Evolutionary conservation across 2,113 vertebrate species (phyloP).

Genomic region (Thinocorus orbignyianus): DNA sequence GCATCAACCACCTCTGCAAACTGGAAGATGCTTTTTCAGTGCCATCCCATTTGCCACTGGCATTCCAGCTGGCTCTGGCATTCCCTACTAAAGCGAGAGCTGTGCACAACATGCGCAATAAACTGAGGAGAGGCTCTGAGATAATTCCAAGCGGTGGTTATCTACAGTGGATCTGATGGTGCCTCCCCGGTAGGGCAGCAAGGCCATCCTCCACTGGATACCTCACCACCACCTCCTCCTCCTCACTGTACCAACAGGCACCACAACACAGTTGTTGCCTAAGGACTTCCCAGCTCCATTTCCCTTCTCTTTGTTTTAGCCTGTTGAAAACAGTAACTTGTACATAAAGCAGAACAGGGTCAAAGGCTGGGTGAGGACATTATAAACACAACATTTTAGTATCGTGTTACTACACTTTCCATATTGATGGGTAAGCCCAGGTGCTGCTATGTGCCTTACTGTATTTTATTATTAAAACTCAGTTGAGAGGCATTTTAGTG

Average conservation of each 20-base stretch:
- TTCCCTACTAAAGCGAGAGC: background rate
- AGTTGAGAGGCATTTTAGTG: constrained; percentile 8
- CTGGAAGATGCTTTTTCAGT: background rate
- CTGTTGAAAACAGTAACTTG: background rate
- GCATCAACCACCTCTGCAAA: background rate
- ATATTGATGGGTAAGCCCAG: background rate
- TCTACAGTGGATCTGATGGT: accelerated
- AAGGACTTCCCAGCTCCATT: background rate
- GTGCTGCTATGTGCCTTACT: background rate
- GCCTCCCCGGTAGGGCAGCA: background rate
- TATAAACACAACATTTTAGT: background rate
- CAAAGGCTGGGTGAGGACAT: background rate
- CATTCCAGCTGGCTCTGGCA: background rate
- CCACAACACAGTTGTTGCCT: background rate
- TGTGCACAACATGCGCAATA: accelerated
- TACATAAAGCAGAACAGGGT: background rate
- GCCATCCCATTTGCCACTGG: background rate
- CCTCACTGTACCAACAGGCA: accelerated
- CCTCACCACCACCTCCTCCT: background rate
- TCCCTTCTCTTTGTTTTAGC: background rate
- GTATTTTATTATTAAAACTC: background rate
- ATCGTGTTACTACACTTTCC: background rate
- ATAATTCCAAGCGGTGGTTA: background rate
- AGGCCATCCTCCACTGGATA: background rate
- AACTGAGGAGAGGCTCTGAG: background rate